These are phyloP conservation scores for Merluccius polli DNA, from an alignment of 2,797 vertebrate species.

Conservation along the genomic window DNA sequence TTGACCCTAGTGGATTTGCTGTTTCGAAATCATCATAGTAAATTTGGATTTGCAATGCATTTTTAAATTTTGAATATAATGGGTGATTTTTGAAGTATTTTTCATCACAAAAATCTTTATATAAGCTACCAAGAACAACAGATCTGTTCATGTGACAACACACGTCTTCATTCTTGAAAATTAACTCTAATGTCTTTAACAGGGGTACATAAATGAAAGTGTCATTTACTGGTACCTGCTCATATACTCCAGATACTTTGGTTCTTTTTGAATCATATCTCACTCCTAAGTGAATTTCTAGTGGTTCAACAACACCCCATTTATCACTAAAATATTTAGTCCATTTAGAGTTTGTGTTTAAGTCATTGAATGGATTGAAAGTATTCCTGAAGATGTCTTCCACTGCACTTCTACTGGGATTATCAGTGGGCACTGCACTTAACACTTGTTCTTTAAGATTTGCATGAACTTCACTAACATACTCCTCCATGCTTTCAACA, in stretches of 20 bases:
- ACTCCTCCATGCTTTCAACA: slow-evolving; percentile 29
- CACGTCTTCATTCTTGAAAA: slow-evolving; percentile 25
- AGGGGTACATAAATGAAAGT: slow-evolving; percentile 2
- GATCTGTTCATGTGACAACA: slow-evolving; percentile 17
- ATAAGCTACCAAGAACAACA: background rate
- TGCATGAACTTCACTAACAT: slow-evolving; percentile 22
- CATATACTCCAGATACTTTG: slow-evolving; percentile 28
- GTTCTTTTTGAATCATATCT: slow-evolving; percentile 32
- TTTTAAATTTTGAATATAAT: slow-evolving; percentile 13
- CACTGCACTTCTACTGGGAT: slow-evolving; percentile 10
- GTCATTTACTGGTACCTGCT: slow-evolving; percentile 33
- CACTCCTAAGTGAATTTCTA: slow-evolving; percentile 23
- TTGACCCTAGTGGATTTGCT: slow-evolving; percentile 28
- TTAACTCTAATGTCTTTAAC: background rate
- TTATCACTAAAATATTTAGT: slow-evolving; percentile 27
- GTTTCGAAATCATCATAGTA: slow-evolving; percentile 33
- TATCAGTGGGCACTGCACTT: background rate
- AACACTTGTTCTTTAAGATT: slow-evolving; percentile 13
- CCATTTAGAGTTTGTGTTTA: slow-evolving; percentile 33
- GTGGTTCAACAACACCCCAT: slow-evolving; percentile 25
- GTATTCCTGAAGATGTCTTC: slow-evolving; percentile 12
- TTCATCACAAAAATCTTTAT: slow-evolving; percentile 35
- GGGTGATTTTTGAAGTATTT: slow-evolving; percentile 20
- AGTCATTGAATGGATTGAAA: slow-evolving; percentile 19
- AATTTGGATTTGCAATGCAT: slow-evolving; percentile 23